Base-by-base conservation (phyloP, 2,888 invertebrate genomes). In the Agrotis puta region DNA sequence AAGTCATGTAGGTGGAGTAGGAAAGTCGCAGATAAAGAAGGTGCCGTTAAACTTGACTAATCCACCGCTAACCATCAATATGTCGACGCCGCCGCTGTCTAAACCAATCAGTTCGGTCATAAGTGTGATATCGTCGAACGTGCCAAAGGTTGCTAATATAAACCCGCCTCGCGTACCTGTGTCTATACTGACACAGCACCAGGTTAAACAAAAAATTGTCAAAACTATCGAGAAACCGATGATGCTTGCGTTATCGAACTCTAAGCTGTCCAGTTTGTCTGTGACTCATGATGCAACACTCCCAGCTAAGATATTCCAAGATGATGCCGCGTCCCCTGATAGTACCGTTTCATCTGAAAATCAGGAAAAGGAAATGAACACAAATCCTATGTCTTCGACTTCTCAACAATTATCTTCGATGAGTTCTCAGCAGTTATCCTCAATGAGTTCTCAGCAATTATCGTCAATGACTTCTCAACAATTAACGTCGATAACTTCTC, bases 221-320 rank as follows among this genome's bases (percentile, higher is more conserved):
- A 96, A 96, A 86, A 94, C 96, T 43, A 94, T 96, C 39, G 96
- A 96, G 75, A 96, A 96, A 74, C 95, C 96, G 2, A 93, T 96
- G 91, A 96, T 91, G 83, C 93, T 94, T 82, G 97, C 94, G 84
- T 94, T 96, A 45, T 94, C 96, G 4, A 95, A 95, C 75, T 91
- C 96, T 0, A 97, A 97, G 81, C 86, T 97, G 18, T 97, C 97
- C 0, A 96, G 97, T 79, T 92, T 97, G 57, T 95, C 97, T 0
- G 96, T 97, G 11, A 92, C 96, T 1, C 97, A 97, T 85, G 97
- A 97, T 85, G 97, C 93, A 74, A 96, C 96, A 13, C 91, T 97
- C 22, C 97, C 97, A 0, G 97, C 97, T 11, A 97, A 97, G 88
- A 97, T 97, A 86, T 97, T 97, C 87, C 97, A 97, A 89, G 97